Percentiles rank a stretch among this genome's conserved stretches.
These are phyloP conservation scores for Cactoblastis cactorum DNA, from an alignment of 2,888 invertebrate species.

Conservation along the genomic window DNA sequence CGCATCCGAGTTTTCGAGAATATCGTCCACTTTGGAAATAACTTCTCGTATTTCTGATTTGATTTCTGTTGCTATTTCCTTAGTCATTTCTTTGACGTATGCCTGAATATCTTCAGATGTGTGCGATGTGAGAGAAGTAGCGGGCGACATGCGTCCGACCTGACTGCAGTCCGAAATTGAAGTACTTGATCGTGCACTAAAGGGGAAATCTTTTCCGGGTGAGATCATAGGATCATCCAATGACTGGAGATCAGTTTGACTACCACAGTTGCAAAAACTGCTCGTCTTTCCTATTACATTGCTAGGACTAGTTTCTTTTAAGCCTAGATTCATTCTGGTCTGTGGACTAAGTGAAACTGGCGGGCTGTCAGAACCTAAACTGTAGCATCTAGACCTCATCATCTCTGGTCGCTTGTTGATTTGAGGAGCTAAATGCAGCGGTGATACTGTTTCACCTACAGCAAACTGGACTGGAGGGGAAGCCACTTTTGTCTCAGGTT, in stretches of 20 bases:
- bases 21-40: constrained; percentile 88
- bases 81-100: constrained; percentile 88
- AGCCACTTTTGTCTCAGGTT: constrained; percentile 51
- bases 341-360: constrained; percentile 80
- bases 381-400: constrained; percentile 81
- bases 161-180: constrained; percentile 78
- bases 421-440: constrained; percentile 53
- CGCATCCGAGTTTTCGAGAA: constrained; percentile 83
- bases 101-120: constrained; percentile 85
- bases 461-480: constrained; percentile 81
- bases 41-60: constrained; percentile 90
- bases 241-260: constrained; percentile 85
- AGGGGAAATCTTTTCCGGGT: constrained; percentile 67
- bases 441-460: constrained; percentile 83
- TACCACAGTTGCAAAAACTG: constrained; percentile 84
- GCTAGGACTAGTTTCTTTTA: constrained; percentile 73
- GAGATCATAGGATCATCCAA: constrained; percentile 78
- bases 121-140: constrained; percentile 72
- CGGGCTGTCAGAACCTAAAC: constrained; percentile 80
- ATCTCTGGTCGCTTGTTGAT: constrained; percentile 42
- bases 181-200: constrained; percentile 66
- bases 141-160: constrained; percentile 76
- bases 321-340: constrained; percentile 82
- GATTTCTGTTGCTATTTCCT: constrained; percentile 88
- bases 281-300: constrained; percentile 53